A percentile compares a stretch with the other conserved stretches of the same genome.
Evolutionary conservation across 2,797 vertebrate species (phyloP).

Genomic region (Australoheros facetus): DNA sequence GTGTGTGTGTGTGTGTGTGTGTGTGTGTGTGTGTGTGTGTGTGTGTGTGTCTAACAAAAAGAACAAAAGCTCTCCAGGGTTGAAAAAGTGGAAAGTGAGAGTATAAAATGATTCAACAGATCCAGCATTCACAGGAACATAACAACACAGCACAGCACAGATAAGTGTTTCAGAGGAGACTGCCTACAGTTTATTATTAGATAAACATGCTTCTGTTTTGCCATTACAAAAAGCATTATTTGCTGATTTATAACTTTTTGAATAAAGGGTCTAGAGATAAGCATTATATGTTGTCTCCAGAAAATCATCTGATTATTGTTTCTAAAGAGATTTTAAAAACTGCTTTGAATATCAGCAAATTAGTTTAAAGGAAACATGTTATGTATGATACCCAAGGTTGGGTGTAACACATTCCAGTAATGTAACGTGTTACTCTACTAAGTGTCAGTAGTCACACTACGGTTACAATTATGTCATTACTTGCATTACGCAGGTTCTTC

Average conservation of each 20-base stretch:
- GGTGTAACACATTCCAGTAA: too few species aligned
- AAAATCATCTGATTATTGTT: background rate
- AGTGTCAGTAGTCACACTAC: too few species aligned
- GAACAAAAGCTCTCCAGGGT: background rate
- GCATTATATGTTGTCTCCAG: background rate
- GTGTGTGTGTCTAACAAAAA: background rate
- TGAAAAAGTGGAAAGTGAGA: background rate
- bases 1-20: too few species aligned
- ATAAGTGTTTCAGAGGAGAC: background rate
- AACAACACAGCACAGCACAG: slow-evolving; percentile 1
- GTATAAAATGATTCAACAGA: background rate
- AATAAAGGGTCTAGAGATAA: background rate
- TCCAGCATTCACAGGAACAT: background rate
- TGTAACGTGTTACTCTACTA: too few species aligned
- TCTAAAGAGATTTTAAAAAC: background rate
- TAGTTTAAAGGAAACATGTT: background rate
- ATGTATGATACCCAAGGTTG: too few species aligned
- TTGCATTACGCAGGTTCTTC: too few species aligned
- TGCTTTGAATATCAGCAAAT: background rate
- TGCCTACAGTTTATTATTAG: background rate
- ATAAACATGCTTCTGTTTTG: background rate
- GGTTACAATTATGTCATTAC: too few species aligned
- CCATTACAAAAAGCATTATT: background rate
- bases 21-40: too few species aligned
- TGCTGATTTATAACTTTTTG: background rate